Base-by-base conservation (phyloP, 53 echinoderm and acorn worm species). In the Zoroaster sp. region DNA sequence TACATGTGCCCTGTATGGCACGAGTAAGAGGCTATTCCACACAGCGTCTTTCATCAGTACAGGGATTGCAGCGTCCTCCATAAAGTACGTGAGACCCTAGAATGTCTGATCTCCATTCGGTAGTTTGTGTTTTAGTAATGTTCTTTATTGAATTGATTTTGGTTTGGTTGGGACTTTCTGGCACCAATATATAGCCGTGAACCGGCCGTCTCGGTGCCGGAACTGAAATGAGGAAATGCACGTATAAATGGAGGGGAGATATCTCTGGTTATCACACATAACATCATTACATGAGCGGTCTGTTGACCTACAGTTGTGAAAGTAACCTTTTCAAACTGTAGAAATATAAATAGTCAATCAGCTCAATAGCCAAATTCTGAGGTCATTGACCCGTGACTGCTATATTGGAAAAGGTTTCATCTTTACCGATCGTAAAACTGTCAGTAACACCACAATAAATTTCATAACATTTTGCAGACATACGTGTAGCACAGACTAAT, bases 11-110 rank as follows among this genome's bases (percentile, higher is more conserved):
- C n/a, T n/a, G n/a, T n/a, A n/a, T n/a, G n/a, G n/a, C n/a, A n/a
- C n/a, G n/a, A n/a, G n/a, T n/a, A n/a, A n/a, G n/a, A n/a, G n/a
- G n/a, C n/a, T n/a, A n/a, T n/a, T n/a, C n/a, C n/a, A n/a, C n/a
- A n/a, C n/a, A n/a, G 5, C 55, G 41, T 82, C 82, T 82, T 66
- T 82, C 68, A 82, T 42, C 82, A 43, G 43, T 13, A 14, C 67
- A 41, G 30, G 65, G 17, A n/a, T 44, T 40, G 23, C 66, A 5
- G n/a, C 67, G 17, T 6, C 68, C 66, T 31, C 20, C 43, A 43
- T 39, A 82, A 82, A 82, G 82, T 82, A 68, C 82, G 47, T 67
- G 67, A 39, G 67, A 82, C 21, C 68, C 34, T 1, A 25, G 42
- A 53, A 78, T 36, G 41, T 18, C 41, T 20, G 40, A 17, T 32